Percentiles rank a stretch among this genome's conserved stretches.
phyloP scores from a whole-genome alignment of 1,140 invertebrate species.

The Bombus affinis region DNA sequence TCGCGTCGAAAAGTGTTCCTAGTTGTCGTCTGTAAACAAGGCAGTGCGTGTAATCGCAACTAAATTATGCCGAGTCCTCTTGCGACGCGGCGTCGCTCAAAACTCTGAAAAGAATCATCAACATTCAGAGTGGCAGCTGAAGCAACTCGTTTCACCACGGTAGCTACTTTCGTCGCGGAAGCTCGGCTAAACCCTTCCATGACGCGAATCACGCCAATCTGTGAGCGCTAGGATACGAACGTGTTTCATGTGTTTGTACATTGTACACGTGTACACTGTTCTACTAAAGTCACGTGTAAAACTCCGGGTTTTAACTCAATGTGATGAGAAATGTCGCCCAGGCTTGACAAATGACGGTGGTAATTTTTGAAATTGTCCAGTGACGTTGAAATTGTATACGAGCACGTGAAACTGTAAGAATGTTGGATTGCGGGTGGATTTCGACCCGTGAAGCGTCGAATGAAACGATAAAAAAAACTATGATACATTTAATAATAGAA shows the following conservation, averaged over 20 bases:
- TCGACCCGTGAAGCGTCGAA: background rate
- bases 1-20: background rate
- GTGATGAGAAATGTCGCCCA: background rate
- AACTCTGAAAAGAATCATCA: slow-evolving; percentile 49
- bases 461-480: background rate
- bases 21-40: slow-evolving; percentile 25
- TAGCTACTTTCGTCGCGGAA: background rate
- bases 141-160: slow-evolving; percentile 14
- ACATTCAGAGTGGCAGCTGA: slow-evolving; percentile 29
- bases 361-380: background rate
- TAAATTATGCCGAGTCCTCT: slow-evolving; percentile 39
- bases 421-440: no score
- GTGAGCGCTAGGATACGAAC: background rate
- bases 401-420: no score
- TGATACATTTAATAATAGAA: background rate
- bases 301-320: background rate
- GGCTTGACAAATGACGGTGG: background rate
- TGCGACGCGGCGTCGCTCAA: background rate
- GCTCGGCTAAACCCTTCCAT: slow-evolving; percentile 1
- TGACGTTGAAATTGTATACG: no score
- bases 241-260: background rate
- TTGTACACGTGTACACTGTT: background rate
- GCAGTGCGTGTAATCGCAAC: slow-evolving; percentile 23
- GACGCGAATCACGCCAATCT: no score
- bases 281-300: background rate